These are phyloP conservation scores for Heliothis subflexa DNA, from an alignment of 1,140 invertebrate species.

Conservation along the genomic window DNA sequence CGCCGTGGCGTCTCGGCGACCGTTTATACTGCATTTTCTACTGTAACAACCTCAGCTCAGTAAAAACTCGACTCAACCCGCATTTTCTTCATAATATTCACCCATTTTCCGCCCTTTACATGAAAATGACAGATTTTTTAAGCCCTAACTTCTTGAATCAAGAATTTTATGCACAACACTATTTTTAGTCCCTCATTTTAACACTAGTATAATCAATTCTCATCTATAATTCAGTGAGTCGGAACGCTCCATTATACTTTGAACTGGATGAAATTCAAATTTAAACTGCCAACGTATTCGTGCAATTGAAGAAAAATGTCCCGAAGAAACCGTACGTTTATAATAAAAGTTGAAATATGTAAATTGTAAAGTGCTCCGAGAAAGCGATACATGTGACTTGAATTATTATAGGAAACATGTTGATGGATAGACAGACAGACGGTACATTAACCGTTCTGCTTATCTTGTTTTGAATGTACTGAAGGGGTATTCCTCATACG, in stretches of 20 bases:
- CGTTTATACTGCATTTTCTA: conserved; percentile 49
- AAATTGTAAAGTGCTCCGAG: conserved; percentile 32
- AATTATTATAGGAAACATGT: conserved; percentile 11
- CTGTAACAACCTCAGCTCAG: not conserved
- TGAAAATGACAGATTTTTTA: conserved; percentile 5
- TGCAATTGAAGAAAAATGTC: conserved; percentile 36
- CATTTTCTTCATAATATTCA: conserved; percentile 21
- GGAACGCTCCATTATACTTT: conserved; percentile 1
- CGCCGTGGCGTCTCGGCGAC: not conserved
- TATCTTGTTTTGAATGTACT: not conserved
- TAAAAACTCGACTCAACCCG: conserved; percentile 13
- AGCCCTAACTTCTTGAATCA: too few species aligned
- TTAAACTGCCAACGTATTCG: conserved; percentile 20
- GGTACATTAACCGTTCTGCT: not conserved
- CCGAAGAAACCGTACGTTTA: conserved; percentile 2
- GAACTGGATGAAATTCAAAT: conserved; percentile 20
- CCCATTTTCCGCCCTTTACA: conserved; percentile 26
- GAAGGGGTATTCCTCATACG: not conserved
- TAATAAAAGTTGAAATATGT: conserved; percentile 37
- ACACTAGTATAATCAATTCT: conserved; percentile 12
- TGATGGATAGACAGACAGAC: not conserved
- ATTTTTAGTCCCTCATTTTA: too few species aligned
- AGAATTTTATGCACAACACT: too few species aligned
- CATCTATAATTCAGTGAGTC: conserved; percentile 23
- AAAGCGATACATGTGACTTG: conserved; percentile 9